Base-by-base conservation (phyloP, 2,888 invertebrate species). In the Drosophila prolongata region DNA sequence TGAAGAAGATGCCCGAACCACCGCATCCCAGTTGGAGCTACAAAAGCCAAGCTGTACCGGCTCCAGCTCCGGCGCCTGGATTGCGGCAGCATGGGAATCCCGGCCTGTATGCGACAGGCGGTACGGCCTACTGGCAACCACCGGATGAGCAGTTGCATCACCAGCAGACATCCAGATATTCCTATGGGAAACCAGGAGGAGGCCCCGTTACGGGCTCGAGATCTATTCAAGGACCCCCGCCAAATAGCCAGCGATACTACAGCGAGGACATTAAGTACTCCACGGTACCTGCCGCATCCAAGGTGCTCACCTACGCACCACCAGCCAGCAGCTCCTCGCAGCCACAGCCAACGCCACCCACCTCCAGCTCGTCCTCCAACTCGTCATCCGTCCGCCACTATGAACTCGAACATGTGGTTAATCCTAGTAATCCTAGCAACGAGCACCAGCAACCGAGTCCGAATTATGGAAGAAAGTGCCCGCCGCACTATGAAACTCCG, bases 381-480 rank as follows among this genome's bases (percentile, higher is more conserved):
- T 60, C 62, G 27, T 35, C 60, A 24, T 42, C 67, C 40, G 55
- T 44, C 49, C 72, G 74, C 43, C 52, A 49, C 30, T 84, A 75
- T 13, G 78, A 85, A 16, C 66, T 68, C n/a, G 90, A 89, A 42
- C 89, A 89, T 54, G 84, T 89, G 55, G 80, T 91, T 4, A 91
- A 90, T 79, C 90, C 90, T 13, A 90, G 85, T 57, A 90, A 90
- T 77, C 60, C 79, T 1, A 69, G 82, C 19, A 82, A 81, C 50
- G 90, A 90, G 30, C 90, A 72, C 64, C 71, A 90, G 65, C 90
- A 90, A 42, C 87, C 85, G 4, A 90, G 91, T 75, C 90, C 90
- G 3, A 90, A 90, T 27, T 91, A 91, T 75, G 91, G 80, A 0
- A 78, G 90, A 5, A 89, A 90, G 67, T 90, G 89, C 75, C 90